Base-by-base conservation (phyloP, 2,888 invertebrate genomes). In the Ichneumoninae sp. region DNA sequence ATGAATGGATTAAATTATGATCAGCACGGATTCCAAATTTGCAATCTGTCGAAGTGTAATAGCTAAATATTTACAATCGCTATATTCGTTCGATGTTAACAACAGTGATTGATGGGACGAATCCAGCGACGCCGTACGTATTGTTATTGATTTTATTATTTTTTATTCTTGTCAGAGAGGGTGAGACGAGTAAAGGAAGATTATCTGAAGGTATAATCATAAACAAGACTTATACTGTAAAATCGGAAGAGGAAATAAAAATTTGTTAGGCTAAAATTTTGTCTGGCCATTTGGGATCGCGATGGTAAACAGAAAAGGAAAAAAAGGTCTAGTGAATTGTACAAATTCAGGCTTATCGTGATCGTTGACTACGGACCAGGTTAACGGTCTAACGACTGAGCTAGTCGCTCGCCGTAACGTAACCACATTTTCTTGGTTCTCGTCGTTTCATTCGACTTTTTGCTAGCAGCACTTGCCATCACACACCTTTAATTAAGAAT, bases 1-100 rank as follows among this genome's bases (percentile, higher is more conserved):
- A 82, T 78, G 79, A 66, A 82, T 52, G 62, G 65, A 79, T 76
- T 79, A 47, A 84, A 84, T 30, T 60, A 30, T 60, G 30, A 71
- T 44, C 2, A 47, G 50, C 62, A 60, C 82, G 62, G 60, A 77
- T 76, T 80, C 60, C 47, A 75, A 82, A 76, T 47, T 74, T 65
- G 33, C 68, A 54, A 77, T 80, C 30, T 60, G 50, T 36, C 72
- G 52, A 57, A 82, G 76, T 79, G 68, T 26, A 50, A 33, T 1
- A 62, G 68, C 33, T 68, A 76, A 85, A 82, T 77, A 52, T 82
- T 82, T 75, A 65, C 75, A 44, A 22, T 16, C 13, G 52, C 78
- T 30, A 82, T 82, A 79, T 72, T 70, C 74, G 60, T 60, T 75
- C 52, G 79, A 75, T 47, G 71, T 54, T 69, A 74, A 81, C 74